A percentile compares a stretch with the other conserved stretches of the same genome.
phyloP scores from a whole-genome alignment of 2,113 vertebrate species.

The Pollachius pollachius region DNA sequence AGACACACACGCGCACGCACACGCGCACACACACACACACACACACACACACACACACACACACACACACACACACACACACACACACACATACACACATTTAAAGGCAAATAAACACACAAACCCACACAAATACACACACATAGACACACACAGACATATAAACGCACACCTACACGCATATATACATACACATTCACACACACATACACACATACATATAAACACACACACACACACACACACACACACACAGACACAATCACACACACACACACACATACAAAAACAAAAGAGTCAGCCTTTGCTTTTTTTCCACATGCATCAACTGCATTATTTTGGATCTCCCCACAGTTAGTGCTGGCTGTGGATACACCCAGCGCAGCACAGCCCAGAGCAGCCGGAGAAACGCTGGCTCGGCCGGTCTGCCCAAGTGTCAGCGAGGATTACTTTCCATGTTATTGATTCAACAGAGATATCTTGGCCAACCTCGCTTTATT shows the following conservation, averaged over 20 bases:
- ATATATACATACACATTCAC: neutral
- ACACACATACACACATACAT: slow-evolving; percentile 32
- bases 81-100: slow-evolving; percentile 9
- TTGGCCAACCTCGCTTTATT: slow-evolving; percentile 32
- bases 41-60: neutral
- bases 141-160: neutral
- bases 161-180: neutral
- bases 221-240: slow-evolving; percentile 5
- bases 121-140: no score
- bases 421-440: slow-evolving; percentile 20
- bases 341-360: slow-evolving; percentile 48
- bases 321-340: slow-evolving; percentile 42
- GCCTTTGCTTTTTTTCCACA: slow-evolving; percentile 48
- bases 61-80: slow-evolving; percentile 23
- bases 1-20: slow-evolving; percentile 25
- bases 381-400: slow-evolving; percentile 9
- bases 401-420: slow-evolving; percentile 27
- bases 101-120: no score
- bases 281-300: slow-evolving; percentile 34
- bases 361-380: slow-evolving; percentile 40
- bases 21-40: slow-evolving; percentile 27
- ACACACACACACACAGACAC: slow-evolving; percentile 15
- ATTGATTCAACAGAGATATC: slow-evolving; percentile 33
- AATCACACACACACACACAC: neutral
- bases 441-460: slow-evolving; percentile 23